phyloP scores from a whole-genome alignment of 2,113 vertebrate genomes.

The Sardina pilchardus region DNA sequence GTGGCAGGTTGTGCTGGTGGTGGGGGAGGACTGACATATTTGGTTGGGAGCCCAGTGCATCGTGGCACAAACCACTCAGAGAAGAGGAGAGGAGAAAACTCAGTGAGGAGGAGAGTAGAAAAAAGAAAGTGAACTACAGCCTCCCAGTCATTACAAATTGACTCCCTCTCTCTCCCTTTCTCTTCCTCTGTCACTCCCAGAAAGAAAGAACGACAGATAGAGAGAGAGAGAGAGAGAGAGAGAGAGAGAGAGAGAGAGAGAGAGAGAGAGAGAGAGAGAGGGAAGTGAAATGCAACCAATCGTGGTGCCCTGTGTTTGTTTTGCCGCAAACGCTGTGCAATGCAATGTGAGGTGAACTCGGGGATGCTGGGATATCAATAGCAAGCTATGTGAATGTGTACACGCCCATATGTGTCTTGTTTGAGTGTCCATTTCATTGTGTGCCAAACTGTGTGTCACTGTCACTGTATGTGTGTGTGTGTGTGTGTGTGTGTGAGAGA shows the following conservation, averaged over 20 bases:
- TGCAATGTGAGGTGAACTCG: not conserved
- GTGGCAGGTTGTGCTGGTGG: not conserved
- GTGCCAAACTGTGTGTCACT: not conserved
- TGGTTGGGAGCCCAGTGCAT: constrained; percentile 18
- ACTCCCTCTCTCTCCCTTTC: not conserved
- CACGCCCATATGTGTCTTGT: not conserved
- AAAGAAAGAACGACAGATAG: not conserved
- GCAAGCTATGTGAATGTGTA: not conserved
- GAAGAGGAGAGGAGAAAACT: not conserved
- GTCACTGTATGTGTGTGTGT: not conserved
- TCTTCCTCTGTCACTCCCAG: not conserved
- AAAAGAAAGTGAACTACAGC: not conserved
- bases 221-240: not conserved
- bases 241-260: not conserved
- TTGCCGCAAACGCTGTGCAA: constrained; percentile 11
- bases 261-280: not conserved
- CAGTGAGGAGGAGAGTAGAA: not conserved
- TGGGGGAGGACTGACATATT: constrained; percentile 14
- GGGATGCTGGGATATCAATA: not conserved
- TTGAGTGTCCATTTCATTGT: not conserved
- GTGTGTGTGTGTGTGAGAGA: not conserved
- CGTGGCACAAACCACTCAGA: constrained; percentile 17
- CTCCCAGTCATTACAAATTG: constrained; percentile 20
- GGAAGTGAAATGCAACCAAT: constrained; percentile 33
- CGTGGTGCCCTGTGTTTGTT: constrained; percentile 23